Base-by-base conservation (phyloP, 2,113 vertebrate genomes). In the Psettodes erumei region DNA sequence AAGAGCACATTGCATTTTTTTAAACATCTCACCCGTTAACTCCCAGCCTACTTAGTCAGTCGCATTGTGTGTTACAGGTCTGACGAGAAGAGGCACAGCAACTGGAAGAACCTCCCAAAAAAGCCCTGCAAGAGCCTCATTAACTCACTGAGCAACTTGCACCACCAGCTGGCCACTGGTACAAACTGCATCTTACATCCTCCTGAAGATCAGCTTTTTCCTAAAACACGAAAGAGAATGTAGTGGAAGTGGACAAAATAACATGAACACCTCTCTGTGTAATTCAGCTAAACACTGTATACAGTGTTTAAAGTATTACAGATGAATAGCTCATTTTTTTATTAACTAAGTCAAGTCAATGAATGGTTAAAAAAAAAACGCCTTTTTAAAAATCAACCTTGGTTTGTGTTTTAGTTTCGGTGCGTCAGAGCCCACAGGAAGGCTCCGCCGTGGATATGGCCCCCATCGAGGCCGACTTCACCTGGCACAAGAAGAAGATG, bases 21-120 rank as follows among this genome's bases (percentile, higher is more conserved):
- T 37, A 16, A 35, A 27, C 18, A 6, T 16, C 25, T 23, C 40
- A 70, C 42, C 9, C 40, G 15, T 69, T 67, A 27, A 54, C 51
- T 54, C 48, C 16, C 38, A 62, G 59, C 33, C 60, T 4, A 75
- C 32, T 30, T 53, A 71, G 9, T 2, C 30, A 45, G 55, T 56
- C 67, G 70, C 43, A 23, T 66, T 85, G 45, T 86, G 73, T 59
- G 43, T 75, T 15, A 67, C 88, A 99, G 98, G 91, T 96, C 96
- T 51, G 97, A 99, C 77, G 98, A 99, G 78, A 98, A 97, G 94
- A 97, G 95, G 90, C 95, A 64, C 87, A 91, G 87, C 83, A 98
- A 87, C 93, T 99, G 97, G 97, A 99, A 99, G 66, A 97, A 97
- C 60, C 95, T 99, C 82, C 98, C 98, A 40, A 99, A 99, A 94